Base-by-base conservation (phyloP, 2,888 invertebrate species). In the Aleiodes alternator region DNA sequence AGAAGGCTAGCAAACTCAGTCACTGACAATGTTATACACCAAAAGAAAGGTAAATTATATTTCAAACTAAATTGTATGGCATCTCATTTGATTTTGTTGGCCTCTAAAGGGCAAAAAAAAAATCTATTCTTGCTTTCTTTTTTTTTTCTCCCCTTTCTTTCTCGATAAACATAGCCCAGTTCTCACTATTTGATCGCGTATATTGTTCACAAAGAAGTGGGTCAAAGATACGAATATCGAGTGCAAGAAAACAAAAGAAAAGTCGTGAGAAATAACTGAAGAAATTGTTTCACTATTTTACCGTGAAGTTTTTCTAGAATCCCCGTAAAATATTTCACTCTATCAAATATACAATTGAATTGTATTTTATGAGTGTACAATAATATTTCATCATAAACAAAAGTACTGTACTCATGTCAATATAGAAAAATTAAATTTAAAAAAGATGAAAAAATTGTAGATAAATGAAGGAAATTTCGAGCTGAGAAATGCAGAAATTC, bases 171-270 rank as follows among this genome's bases (percentile, higher is more conserved):
- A 3, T 23, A 43, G 16, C 29, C 43, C 43, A 48, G 9, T 48
- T 64, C 48, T 48, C 48, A 64, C 64, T 16, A 64, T 64, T 64
- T 43, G 48, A 64, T 64, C 43, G 8, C 11, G 43, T 23, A 11
- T 48, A 64, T 64, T 64, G 64, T 64, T 43, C 7, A 43, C 23
- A 61, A n/a, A 64, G 43, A 43, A 43, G 43, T 64, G 64, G 64
- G 64, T 48, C 43, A 64, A 48, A 64, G 48, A 48, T 14, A 48
- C 64, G 48, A 64, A 43, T 64, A 64, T 64, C 64, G 64, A 64
- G 64, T 64, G 64, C 48, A 64, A 64, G 64, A 12, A 64, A 64
- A 64, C 64, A 64, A 64, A 64, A 48, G 64, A 43, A 38, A 61
- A 38, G 38, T 4, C 64, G 48, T 64, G 64, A 48, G 64, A 64